Base-by-base conservation (phyloP, 1,140 invertebrate species). In the Cydia fagiglandana region DNA sequence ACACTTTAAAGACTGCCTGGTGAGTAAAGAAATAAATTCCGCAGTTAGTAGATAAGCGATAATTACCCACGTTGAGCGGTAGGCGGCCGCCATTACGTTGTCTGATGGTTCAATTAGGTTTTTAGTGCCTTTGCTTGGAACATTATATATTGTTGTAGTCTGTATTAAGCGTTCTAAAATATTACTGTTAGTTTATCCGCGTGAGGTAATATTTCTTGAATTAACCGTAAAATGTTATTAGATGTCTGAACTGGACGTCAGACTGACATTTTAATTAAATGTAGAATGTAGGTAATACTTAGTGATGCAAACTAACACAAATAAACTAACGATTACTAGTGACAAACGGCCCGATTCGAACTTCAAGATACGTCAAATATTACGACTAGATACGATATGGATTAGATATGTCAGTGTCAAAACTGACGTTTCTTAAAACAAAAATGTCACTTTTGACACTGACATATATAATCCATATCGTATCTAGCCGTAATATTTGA, bases 91-190 rank as follows among this genome's bases (percentile, higher is more conserved):
- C 56, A 61, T 61, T 24, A 61, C 20, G 20, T n/a, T 24, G 17
- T 61, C 56, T 61, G 56, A 61, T 61, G 56, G 56, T 61, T 61
- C 56, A 61, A 61, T 61, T 61, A 61, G 56, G 56, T 61, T 61
- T 61, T 24, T 61, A 61, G 20, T 61, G 20, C 56, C 56, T 61
- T 3, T 61, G 10, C 56, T 12, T 61, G 53, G 53, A 56, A 24
- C 56, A 24, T 61, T 61, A 61, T 61, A 61, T 61, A 24, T 61
- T 61, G 10, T 61, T 24, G 9, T 24, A 61, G 56, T 61, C 17
- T 20, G 56, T 61, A n/a, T 61, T 61, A 61, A 53, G 50, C 50
- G n/a, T 53, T 13, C 50, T 53, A n/a, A 53, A 53, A 24, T 61
- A 24, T 61, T 61, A 24, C 6, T 24, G 10, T 61, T 12, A n/a